phyloP scores from a whole-genome alignment of 2,888 invertebrate species.

The Sinohyriopsis cumingii region DNA sequence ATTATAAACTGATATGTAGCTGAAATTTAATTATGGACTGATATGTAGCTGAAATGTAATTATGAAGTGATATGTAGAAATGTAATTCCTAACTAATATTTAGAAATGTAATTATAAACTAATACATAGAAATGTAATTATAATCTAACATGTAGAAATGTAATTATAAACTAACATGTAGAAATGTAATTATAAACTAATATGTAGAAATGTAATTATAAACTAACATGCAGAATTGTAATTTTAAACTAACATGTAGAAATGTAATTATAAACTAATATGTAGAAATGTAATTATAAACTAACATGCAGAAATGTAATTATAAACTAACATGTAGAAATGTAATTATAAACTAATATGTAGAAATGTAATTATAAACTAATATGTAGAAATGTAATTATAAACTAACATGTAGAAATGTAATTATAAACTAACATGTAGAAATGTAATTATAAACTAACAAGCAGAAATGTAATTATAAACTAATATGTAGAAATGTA shows the following conservation, averaged over 20 bases:
- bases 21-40: slow-evolving; percentile 53
- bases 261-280: slow-evolving; percentile 30
- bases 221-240: not conserved
- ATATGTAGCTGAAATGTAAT: slow-evolving; percentile 62
- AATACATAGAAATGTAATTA: slow-evolving; percentile 28
- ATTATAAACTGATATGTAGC: slow-evolving; percentile 41
- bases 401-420: slow-evolving; percentile 21
- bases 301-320: no score
- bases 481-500: slow-evolving; percentile 26
- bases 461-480: slow-evolving; percentile 62
- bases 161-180: slow-evolving; percentile 11
- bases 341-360: slow-evolving; percentile 14
- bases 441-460: slow-evolving; percentile 33
- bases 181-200: slow-evolving; percentile 29
- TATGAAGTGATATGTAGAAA: slow-evolving; percentile 20
- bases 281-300: slow-evolving; percentile 37
- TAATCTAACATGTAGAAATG: slow-evolving; percentile 23
- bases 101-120: slow-evolving; percentile 30
- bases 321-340: slow-evolving; percentile 45
- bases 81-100: slow-evolving; percentile 13
- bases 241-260: no score
- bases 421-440: no score
- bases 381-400: slow-evolving; percentile 29
- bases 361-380: slow-evolving; percentile 29
- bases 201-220: slow-evolving; percentile 30